Percentiles rank a stretch among this genome's conserved stretches.
Conservation (phyloP, 2,888 invertebrate genomes). For the Spisula solida region DNA sequence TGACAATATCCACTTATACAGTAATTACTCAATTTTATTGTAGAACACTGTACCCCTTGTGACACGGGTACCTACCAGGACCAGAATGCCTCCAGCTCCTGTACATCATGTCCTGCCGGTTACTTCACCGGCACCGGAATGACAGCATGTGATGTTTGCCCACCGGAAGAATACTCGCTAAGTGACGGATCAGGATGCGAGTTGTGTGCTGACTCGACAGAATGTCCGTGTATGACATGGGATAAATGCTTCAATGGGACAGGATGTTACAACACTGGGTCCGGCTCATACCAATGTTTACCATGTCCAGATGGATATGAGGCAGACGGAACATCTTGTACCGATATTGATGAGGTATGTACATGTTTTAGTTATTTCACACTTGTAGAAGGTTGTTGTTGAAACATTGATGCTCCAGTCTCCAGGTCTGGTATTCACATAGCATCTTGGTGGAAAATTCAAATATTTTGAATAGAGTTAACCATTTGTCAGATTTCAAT, state of each 20-base stretch:
- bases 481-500: too few relatives aligned
- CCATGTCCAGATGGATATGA: slow-evolving; percentile 80
- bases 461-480: too few relatives aligned
- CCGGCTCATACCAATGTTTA: slow-evolving; percentile 73
- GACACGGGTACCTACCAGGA: slow-evolving; percentile 80
- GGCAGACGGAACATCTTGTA: slow-evolving; percentile 80
- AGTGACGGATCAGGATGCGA: slow-evolving; percentile 75
- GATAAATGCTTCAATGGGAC: slow-evolving; percentile 74
- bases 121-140: slow-evolving; percentile 77
- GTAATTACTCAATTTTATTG: neutral
- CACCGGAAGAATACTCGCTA: slow-evolving; percentile 74
- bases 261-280: slow-evolving; percentile 76
- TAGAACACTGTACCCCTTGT: slow-evolving; percentile 80
- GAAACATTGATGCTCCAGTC: too few relatives aligned
- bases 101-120: slow-evolving; percentile 77
- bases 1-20: neutral
- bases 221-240: slow-evolving; percentile 79
- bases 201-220: slow-evolving; percentile 69
- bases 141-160: slow-evolving; percentile 79
- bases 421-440: too few relatives aligned
- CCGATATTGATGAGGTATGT: slow-evolving; percentile 83
- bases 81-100: slow-evolving; percentile 72
- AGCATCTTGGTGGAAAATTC: too few relatives aligned
- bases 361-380: neutral
- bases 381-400: too few relatives aligned